phyloP scores from a whole-genome alignment of 1,140 invertebrate species.

The Helicoverpa zea region DNA sequence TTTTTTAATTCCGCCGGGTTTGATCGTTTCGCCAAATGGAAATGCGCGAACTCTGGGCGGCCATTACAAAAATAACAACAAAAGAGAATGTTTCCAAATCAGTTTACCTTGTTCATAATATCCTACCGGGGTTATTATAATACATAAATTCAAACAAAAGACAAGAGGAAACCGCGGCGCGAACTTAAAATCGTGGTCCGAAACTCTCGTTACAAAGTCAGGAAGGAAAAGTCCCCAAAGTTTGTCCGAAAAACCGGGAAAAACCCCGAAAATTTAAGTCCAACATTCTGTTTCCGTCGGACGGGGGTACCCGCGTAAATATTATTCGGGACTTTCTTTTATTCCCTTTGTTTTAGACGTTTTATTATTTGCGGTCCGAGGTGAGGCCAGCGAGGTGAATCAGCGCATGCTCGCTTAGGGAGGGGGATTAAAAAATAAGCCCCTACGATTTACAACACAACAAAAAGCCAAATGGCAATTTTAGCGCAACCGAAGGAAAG shows the following conservation, averaged over 20 bases:
- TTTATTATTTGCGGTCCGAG: constrained; percentile 73
- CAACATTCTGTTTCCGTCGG: constrained; percentile 74
- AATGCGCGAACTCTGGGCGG: constrained; percentile 25
- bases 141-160: constrained; percentile 74
- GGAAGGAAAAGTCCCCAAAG: constrained; percentile 75
- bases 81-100: constrained; percentile 55
- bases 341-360: constrained; percentile 79
- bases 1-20: constrained; percentile 42
- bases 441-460: constrained; percentile 54
- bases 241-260: constrained; percentile 77
- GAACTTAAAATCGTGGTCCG: constrained; percentile 72
- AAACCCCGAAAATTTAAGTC: constrained; percentile 75
- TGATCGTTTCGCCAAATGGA: constrained; percentile 42
- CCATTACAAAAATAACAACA: constrained; percentile 51
- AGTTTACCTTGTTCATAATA: constrained; percentile 60
- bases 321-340: constrained; percentile 78
- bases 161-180: constrained; percentile 68
- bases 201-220: constrained; percentile 72
- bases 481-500: constrained; percentile 52
- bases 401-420: constrained; percentile 34
- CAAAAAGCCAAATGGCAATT: constrained; percentile 58
- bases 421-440: constrained; percentile 59
- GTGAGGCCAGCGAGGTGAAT: constrained; percentile 42
- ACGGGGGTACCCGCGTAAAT: constrained; percentile 71
- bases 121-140: constrained; percentile 69